Conservation (phyloP, 2,113 vertebrate species). For the Ibidorhyncha struthersii region DNA sequence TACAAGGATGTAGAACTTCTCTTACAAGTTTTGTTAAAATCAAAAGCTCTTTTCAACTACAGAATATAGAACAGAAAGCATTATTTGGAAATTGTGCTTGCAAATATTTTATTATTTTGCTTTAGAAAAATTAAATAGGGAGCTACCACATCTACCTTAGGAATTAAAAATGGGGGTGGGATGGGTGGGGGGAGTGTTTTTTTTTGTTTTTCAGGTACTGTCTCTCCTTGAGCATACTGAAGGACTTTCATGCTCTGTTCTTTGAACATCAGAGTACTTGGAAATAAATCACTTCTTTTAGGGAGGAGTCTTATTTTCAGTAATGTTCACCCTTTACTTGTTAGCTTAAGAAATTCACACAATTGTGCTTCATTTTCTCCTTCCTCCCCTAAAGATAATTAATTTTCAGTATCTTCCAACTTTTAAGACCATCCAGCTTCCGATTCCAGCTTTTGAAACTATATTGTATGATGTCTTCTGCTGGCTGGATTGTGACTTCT, state of each 20-base stretch:
- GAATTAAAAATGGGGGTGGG: not conserved
- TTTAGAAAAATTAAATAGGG: not conserved
- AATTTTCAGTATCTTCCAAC: not conserved
- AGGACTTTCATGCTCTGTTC: not conserved
- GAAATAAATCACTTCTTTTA: not conserved
- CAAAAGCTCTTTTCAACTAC: not conserved
- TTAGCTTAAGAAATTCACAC: not conserved
- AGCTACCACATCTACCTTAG: not conserved
- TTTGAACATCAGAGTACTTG: not conserved
- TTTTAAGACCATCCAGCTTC: not conserved
- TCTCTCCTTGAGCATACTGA: not conserved
- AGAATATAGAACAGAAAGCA: constrained; percentile 6
- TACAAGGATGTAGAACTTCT: not conserved
- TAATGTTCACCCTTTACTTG: not conserved
- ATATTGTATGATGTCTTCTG: not conserved
- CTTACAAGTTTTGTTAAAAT: not conserved
- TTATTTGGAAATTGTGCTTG: not conserved
- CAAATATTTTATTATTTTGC: not conserved
- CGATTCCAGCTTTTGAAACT: not conserved
- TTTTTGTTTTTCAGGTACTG: not conserved
- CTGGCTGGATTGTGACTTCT: not conserved
- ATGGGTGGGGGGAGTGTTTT: not conserved
- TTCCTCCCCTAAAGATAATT: not conserved
- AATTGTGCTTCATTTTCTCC: not conserved
- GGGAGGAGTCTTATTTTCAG: not conserved